Base-by-base conservation (phyloP, 2,888 invertebrate genomes). In the Pyrgus malvae region DNA sequence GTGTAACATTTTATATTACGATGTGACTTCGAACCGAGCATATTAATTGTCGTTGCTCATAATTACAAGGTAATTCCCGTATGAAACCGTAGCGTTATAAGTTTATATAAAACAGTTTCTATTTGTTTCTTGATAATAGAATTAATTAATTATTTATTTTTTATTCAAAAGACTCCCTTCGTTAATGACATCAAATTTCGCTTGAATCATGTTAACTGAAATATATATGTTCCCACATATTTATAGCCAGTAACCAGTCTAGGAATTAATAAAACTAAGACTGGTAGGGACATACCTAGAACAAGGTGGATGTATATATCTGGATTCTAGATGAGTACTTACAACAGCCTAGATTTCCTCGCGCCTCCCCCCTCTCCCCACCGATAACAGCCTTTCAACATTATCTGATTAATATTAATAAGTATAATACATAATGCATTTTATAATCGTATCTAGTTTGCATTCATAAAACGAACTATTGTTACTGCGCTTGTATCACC, bases 341-440 rank as follows among this genome's bases (percentile, higher is more conserved):
- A 55, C 42, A 58, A 45, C 56, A 48, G 61, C 66, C 66, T 67
- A 65, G 62, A 59, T 61, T 61, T 56, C 64, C 60, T 62, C 65
- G 59, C 62, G 55, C 61, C 59, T 57, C 65, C 56, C 65, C 57
- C 54, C 55, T 62, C 61, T 56, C 60, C 64, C 62, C 68, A 60
- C 61, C 60, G 64, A 61, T 57, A 57, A 60, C 60, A 62, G 55
- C 60, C 62, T 63, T 63, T 55, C 60, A 59, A 57, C 56, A 50
- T 55, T 59, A 60, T 58, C 58, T 56, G 56, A 58, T 56, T 57
- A 56, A 55, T 56, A 59, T 53, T 55, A 60, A 57, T 55, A 58
- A 49, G 37, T 56, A 29, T 37, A 49, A 35, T 31, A 46, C 31
- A 46, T 31, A 37, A 21, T 48, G 40, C 29, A 40, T 48, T 38